These are phyloP conservation scores for Microtus richardsoni DNA, from an alignment of 2,113 vertebrate genomes.

Conservation along the genomic window DNA sequence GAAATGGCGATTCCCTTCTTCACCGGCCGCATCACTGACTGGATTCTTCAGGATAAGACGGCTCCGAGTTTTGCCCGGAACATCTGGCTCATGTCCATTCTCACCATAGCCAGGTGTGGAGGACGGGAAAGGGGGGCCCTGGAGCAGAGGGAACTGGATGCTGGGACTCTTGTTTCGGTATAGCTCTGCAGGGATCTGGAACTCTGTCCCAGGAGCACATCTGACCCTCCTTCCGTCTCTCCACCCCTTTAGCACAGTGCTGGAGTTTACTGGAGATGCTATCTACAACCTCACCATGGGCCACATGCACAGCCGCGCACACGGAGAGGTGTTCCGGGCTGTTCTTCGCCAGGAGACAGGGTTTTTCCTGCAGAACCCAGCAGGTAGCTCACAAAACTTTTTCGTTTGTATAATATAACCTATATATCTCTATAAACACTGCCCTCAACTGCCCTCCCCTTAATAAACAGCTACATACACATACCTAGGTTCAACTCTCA, in stretches of 20 bases:
- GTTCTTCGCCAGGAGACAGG: constrained; percentile 79
- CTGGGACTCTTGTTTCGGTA: neutral
- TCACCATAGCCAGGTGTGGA: constrained; percentile 88
- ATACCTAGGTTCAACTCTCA: no score
- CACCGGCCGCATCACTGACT: constrained; percentile 91
- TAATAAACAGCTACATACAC: neutral
- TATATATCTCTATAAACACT: fast-evolving
- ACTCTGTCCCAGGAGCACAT: neutral
- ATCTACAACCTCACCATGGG: constrained; percentile 73
- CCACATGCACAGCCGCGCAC: constrained; percentile 60
- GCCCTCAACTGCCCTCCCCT: neutral
- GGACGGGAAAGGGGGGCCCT: fast-evolving
- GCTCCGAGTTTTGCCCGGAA: constrained; percentile 82
- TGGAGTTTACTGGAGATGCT: constrained; percentile 75
- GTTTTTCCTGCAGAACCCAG: constrained; percentile 78
- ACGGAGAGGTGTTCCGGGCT: constrained; percentile 71
- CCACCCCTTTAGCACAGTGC: constrained; percentile 55
- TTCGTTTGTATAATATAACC: neutral
- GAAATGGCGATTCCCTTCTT: constrained; percentile 93
- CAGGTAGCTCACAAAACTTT: constrained; percentile 67
- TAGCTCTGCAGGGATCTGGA: neutral
- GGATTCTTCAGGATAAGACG: constrained; percentile 85
- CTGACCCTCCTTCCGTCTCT: neutral
- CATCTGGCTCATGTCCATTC: constrained; percentile 85
- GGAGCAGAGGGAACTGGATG: neutral